Base-by-base conservation (phyloP, 2,888 invertebrate species). In the Myathropa florea region DNA sequence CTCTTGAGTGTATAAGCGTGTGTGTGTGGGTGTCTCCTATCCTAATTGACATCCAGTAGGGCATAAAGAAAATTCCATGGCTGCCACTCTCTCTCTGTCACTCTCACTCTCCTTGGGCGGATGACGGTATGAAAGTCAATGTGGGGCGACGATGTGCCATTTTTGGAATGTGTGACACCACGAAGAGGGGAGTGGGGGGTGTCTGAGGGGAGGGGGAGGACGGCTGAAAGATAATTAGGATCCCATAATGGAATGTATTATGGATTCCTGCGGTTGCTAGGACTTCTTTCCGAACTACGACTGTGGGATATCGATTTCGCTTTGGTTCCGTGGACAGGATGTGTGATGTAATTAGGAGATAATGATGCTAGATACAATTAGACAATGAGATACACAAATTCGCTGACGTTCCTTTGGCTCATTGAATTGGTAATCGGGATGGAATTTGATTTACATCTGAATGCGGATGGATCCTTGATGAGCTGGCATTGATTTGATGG, bases 41-140 rank as follows among this genome's bases (percentile, higher is more conserved):
- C 78, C 28, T 79, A 70, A 83, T 83, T 79, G 79, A 75, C 73
- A 79, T 75, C 72, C 63, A 75, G 28, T 60, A n/a, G 60, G 12
- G 24, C 33, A 46, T 36, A 65, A 78, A 71, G 65, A 71, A 53
- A 71, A 24, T 39, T 30, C 57, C 55, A 61, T 57, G 36, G 21
- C n/a, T 68, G 30, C 46, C 39, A 28, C 39, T 21, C 46, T 57
- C 14, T 12, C 33, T 18, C 39, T 30, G 14, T 18, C 39, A 64
- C 12, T n/a, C 30, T n/a, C 59, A 14, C 30, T 30, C 10, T 14
- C 53, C 14, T 14, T n/a, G 53, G 18, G 61, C 21, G 30, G 4
- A n/a, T n/a, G n/a, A n/a, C n/a, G n/a, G n/a, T n/a, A 53, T 18
- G 46, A 12, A 36, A 36, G 12, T 24, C 26, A 64, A 64, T 28